Conservation (phyloP, 37 sponge, comb jelly and placozoan species). For the Hormiphora californensis region DNA sequence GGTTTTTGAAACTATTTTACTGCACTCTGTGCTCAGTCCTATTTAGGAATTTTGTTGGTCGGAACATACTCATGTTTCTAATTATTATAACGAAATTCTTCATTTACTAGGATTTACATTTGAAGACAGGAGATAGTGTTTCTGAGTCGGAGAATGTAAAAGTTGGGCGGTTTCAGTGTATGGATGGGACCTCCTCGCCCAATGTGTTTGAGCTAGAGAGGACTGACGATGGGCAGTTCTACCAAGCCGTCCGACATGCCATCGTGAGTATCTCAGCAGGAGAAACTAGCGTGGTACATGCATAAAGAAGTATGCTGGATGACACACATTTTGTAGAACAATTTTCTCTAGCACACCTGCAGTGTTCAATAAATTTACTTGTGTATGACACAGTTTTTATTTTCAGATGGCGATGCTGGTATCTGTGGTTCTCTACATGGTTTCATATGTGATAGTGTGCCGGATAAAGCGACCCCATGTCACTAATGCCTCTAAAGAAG, state of each 20-base stretch:
- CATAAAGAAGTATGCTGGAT: background rate
- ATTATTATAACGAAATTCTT: no score
- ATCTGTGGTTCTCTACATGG: conserved; percentile 33
- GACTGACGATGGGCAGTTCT: conserved; percentile 52
- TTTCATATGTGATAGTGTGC: background rate
- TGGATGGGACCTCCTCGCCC: conserved; percentile 14
- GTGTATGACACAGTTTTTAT: background rate
- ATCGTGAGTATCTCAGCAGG: conserved; percentile 9
- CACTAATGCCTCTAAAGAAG: conserved; percentile 30
- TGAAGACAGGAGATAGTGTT: no score
- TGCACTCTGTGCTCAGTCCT: no score
- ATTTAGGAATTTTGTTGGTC: no score
- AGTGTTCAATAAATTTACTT: background rate
- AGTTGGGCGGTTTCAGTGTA: no score
- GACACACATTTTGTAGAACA: no score
- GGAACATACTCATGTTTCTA: no score
- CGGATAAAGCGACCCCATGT: conserved; percentile 31
- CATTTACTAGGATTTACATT: no score
- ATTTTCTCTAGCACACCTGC: background rate
- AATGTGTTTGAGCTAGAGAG: conserved; percentile 38
- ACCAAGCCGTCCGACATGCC: conserved; percentile 39
- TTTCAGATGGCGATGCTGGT: conserved; percentile 56
- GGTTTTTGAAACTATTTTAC: no score
- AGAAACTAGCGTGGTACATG: no score
- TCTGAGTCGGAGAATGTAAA: no score